Evolutionary conservation across 2,113 vertebrate species (phyloP).

Genomic region (Chrysochloris asiatica): DNA sequence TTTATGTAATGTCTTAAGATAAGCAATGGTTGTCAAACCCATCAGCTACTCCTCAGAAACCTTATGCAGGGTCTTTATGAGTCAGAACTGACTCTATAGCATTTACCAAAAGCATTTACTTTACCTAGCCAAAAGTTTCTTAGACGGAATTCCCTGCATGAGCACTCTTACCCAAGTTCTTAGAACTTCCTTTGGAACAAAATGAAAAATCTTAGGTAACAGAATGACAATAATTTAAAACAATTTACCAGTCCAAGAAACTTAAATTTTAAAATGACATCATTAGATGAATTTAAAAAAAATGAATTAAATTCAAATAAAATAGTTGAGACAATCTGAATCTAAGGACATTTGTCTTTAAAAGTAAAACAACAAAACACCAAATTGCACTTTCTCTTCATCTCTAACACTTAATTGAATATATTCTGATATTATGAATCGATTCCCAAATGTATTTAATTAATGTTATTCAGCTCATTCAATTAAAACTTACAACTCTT

Average conservation of each 20-base stretch:
- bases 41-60: too few relatives aligned
- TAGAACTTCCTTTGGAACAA: neutral
- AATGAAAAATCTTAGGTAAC: neutral
- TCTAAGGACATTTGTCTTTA: neutral
- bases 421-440: constrained; percentile 9
- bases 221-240: neutral
- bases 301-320: neutral
- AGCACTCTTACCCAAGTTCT: neutral
- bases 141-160: neutral
- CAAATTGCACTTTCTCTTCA: neutral
- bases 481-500: neutral
- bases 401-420: neutral
- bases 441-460: neutral
- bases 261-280: neutral
- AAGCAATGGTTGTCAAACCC: too few relatives aligned
- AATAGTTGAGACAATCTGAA: neutral
- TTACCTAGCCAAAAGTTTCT: neutral
- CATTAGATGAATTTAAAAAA: neutral
- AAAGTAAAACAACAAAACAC: neutral
- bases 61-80: too few relatives aligned
- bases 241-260: neutral
- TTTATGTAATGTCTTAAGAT: too few relatives aligned
- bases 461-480: neutral
- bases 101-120: too few relatives aligned
- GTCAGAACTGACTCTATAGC: too few relatives aligned